Percentiles rank a stretch among this genome's conserved stretches.
Evolutionary conservation across 2,113 vertebrate genomes (phyloP).

Genomic region (Hypocryptadius cinnamomeus): DNA sequence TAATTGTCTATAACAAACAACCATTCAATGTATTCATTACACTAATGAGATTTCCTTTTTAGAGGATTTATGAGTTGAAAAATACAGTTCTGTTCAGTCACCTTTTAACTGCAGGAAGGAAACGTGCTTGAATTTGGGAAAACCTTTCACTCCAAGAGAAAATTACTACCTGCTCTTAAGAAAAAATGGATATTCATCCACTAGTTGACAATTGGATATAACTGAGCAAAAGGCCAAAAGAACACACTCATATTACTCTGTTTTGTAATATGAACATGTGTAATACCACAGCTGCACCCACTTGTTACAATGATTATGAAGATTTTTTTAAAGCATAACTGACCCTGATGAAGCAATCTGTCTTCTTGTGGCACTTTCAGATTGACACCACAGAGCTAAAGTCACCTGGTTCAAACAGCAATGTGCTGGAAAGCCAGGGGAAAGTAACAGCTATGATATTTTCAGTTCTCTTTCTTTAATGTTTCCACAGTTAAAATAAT

Average conservation of each 20-base stretch:
- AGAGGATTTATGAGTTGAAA: slow-evolving; percentile 40
- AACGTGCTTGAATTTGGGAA: neutral
- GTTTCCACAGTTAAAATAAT: neutral
- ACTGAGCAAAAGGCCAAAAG: neutral
- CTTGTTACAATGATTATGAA: neutral
- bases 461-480: neutral
- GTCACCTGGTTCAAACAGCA: neutral
- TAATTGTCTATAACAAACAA: slow-evolving; percentile 53
- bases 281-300: neutral
- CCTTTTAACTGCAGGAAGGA: slow-evolving; percentile 1
- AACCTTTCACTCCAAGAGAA: neutral
- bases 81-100: neutral
- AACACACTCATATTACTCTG: neutral
- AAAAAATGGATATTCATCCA: neutral
- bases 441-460: neutral
- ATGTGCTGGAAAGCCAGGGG: neutral
- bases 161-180: neutral
- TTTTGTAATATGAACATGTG: neutral
- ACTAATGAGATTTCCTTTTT: slow-evolving; percentile 50
- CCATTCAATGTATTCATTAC: slow-evolving; percentile 40
- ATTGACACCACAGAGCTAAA: neutral
- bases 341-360: neutral
- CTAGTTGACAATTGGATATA: neutral
- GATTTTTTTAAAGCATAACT: neutral
- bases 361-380: neutral